Conservation (phyloP, 1,140 invertebrate species). For the Colletes latitarsis region DNA sequence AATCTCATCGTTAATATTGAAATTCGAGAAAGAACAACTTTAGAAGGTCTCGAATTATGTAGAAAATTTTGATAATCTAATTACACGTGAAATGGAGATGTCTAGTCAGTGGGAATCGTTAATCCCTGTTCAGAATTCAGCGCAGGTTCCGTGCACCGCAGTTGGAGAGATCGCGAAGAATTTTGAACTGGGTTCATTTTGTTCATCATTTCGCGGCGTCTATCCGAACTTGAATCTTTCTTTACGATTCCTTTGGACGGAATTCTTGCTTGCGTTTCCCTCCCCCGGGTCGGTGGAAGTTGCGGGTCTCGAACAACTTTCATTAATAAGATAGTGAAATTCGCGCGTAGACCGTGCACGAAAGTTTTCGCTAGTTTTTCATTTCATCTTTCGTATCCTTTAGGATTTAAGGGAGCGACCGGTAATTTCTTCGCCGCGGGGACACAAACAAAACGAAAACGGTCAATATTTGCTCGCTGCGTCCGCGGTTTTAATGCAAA, state of each 20-base stretch:
- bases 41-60: no score
- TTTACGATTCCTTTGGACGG: slow-evolving; percentile 6
- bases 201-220: slow-evolving; percentile 11
- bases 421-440: slow-evolving; percentile 4
- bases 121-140: neutral
- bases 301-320: slow-evolving; percentile 17
- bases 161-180: neutral
- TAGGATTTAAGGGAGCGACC: neutral
- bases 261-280: slow-evolving; percentile 28
- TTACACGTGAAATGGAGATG: no score
- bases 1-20: no score
- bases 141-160: no score
- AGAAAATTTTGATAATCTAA: no score
- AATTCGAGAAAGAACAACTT: no score
- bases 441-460: slow-evolving; percentile 42
- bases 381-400: neutral
- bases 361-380: slow-evolving; percentile 37
- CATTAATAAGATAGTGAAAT: slow-evolving; percentile 45
- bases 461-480: slow-evolving; percentile 33
- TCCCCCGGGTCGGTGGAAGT: slow-evolving; percentile 1
- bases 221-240: slow-evolving; percentile 37
- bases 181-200: slow-evolving; percentile 12
- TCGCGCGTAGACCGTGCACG: neutral
- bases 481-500: slow-evolving; percentile 26
- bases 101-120: neutral